phyloP scores from a whole-genome alignment of 2,888 invertebrate species.

The Ectemnius lituratus region DNA sequence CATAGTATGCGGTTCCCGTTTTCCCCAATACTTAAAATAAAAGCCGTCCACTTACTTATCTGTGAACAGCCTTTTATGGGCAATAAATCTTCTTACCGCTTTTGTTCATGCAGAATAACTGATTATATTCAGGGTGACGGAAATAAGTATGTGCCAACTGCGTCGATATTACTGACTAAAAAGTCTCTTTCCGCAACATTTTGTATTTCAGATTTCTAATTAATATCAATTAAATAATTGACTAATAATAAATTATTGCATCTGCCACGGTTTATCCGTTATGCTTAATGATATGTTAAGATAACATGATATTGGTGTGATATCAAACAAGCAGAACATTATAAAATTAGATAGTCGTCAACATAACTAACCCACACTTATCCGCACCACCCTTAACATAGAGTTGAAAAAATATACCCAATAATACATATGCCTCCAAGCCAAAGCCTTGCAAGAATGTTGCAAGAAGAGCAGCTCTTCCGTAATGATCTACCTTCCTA shows the following conservation, averaged over 20 bases:
- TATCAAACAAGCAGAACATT: neutral
- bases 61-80: constrained; percentile 69
- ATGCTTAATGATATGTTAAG: neutral
- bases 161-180: too few species aligned
- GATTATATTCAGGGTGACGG: neutral
- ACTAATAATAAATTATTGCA: too few species aligned
- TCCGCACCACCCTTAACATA: too few species aligned
- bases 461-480: constrained; percentile 72
- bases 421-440: constrained; percentile 68
- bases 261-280: too few species aligned
- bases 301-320: neutral
- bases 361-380: too few species aligned
- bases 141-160: too few species aligned
- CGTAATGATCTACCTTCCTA: constrained; percentile 74
- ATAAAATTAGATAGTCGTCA: too few species aligned
- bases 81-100: neutral
- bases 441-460: constrained; percentile 69
- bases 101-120: neutral
- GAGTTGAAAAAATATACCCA: constrained; percentile 59
- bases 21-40: constrained; percentile 67
- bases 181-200: too few species aligned
- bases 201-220: neutral
- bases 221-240: neutral
- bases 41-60: constrained; percentile 72
- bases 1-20: constrained; percentile 63